A percentile compares a stretch with the other conserved stretches of the same genome.
Conservation (phyloP, 2,113 vertebrate genomes). For the Parotia lawesii region DNA sequence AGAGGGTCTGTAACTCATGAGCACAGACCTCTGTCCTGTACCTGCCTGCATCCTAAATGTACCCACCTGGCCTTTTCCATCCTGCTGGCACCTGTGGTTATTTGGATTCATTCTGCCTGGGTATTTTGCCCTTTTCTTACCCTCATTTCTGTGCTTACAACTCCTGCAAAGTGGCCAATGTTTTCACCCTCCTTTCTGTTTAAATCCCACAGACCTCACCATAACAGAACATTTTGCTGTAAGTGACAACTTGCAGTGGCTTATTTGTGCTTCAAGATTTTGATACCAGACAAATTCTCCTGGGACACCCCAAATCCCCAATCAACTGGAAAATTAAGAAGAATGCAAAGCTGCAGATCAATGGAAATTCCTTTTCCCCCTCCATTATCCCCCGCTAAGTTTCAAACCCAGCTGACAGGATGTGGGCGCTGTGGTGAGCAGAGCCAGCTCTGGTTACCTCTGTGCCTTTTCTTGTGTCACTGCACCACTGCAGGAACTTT, state of each 20-base stretch:
- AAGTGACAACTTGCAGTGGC: neutral
- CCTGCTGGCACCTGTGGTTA: neutral
- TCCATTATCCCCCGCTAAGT: neutral
- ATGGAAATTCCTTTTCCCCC: neutral
- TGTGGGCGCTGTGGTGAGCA: neutral
- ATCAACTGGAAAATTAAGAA: neutral
- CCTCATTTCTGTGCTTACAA: neutral
- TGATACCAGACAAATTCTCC: neutral
- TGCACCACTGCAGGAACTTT: neutral
- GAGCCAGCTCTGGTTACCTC: neutral
- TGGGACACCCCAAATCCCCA: neutral
- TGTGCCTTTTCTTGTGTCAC: neutral
- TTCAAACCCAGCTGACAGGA: neutral
- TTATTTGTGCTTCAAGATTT: neutral
- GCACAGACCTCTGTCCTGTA: neutral
- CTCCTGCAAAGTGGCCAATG: neutral
- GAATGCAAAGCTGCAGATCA: neutral
- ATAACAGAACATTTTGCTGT: neutral
- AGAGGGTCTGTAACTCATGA: neutral
- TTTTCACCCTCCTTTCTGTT: neutral
- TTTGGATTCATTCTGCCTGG: neutral
- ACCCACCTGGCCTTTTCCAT: neutral
- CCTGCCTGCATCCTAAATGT: neutral
- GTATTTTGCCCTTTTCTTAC: neutral
- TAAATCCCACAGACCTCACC: neutral